These are phyloP conservation scores for Steinernema hermaphroditum DNA, from an alignment of 2,888 invertebrate species.

Conservation along the genomic window DNA sequence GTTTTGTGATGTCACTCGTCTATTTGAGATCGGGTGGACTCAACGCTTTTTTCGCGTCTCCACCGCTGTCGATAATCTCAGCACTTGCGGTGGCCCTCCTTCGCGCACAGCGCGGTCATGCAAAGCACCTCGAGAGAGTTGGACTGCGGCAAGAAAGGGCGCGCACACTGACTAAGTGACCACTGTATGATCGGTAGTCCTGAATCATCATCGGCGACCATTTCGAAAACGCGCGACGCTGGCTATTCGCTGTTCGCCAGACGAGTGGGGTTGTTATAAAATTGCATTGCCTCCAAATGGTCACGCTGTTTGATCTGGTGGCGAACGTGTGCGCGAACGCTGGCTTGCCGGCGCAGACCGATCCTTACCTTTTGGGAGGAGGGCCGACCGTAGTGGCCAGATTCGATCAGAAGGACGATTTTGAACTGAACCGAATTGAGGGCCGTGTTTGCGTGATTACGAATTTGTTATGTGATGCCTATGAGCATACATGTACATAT, in stretches of 20 bases:
- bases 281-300: constrained; percentile 28
- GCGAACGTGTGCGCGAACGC: constrained; percentile 9
- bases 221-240: constrained; percentile 27
- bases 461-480: neutral
- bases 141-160: neutral
- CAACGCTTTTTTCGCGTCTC: constrained; percentile 2
- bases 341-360: neutral
- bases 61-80: constrained; percentile 25
- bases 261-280: constrained; percentile 27
- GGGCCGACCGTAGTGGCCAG: too few relatives aligned
- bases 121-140: neutral
- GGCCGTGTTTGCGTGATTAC: neutral
- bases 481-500: neutral
- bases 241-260: constrained; percentile 14
- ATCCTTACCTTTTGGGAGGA: neutral
- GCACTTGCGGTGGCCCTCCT: constrained; percentile 24
- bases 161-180: constrained; percentile 22
- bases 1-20: constrained; percentile 28
- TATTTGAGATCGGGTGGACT: constrained; percentile 29
- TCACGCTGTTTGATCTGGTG: constrained; percentile 14
- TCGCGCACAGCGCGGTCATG: constrained; percentile 18
- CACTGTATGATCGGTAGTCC: constrained; percentile 30
- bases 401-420: neutral
- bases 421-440: neutral
- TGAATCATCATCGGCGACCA: constrained; percentile 11